Percentiles rank a stretch among this genome's conserved stretches.
Conservation (phyloP, 2,888 invertebrate species). For the Pterostichus madidus region DNA sequence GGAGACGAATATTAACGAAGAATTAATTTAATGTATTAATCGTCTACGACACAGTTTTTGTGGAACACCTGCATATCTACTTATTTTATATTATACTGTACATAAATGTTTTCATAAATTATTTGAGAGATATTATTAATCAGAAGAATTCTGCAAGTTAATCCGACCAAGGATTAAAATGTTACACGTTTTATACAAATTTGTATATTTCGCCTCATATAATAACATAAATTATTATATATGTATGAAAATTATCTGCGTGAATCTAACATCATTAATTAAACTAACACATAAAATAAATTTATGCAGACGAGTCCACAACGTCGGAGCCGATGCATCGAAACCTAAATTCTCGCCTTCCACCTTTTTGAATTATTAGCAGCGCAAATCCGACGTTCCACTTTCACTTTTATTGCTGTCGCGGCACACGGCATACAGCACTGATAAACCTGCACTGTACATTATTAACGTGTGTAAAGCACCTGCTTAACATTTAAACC, state of each 20-base stretch:
- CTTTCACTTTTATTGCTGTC: constrained; percentile 61
- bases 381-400: constrained; percentile 51
- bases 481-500: constrained; percentile 63
- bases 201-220: too few relatives aligned
- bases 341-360: constrained; percentile 26
- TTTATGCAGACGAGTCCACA: constrained; percentile 10
- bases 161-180: too few relatives aligned
- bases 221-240: too few relatives aligned
- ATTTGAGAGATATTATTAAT: too few relatives aligned
- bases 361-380: constrained; percentile 47
- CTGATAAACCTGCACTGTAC: constrained; percentile 55
- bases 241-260: not conserved
- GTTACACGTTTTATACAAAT: too few relatives aligned
- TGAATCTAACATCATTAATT: constrained; percentile 18
- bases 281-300: constrained; percentile 21
- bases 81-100: too few relatives aligned
- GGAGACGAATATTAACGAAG: too few relatives aligned
- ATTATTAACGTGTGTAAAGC: constrained; percentile 52
- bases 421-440: constrained; percentile 41
- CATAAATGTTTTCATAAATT: too few relatives aligned
- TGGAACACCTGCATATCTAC: too few relatives aligned
- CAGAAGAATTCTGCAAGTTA: too few relatives aligned
- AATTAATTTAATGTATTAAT: too few relatives aligned
- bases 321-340: constrained; percentile 9
- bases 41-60: too few relatives aligned